phyloP scores from a whole-genome alignment of 2,797 vertebrate genomes.

The Phaenicophaeus curvirostris region DNA sequence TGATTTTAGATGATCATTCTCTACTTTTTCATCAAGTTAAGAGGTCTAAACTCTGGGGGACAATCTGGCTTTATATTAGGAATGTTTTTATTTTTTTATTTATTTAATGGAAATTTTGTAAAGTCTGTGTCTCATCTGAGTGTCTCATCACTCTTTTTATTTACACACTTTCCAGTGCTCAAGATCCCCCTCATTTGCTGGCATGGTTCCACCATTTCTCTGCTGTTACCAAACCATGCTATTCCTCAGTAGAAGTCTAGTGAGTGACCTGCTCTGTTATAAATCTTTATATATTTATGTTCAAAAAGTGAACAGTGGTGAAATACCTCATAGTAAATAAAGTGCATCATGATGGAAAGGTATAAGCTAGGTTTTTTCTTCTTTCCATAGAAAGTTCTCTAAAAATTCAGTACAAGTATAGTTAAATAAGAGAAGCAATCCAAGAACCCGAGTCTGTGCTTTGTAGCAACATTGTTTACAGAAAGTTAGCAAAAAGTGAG shows the following conservation, averaged over 20 bases:
- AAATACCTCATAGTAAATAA: conserved; percentile 42
- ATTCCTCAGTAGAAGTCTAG: conserved; percentile 1
- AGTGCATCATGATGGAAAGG: background rate
- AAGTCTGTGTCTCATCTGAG: background rate
- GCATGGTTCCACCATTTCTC: background rate
- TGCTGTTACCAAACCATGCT: background rate
- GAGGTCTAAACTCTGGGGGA: background rate
- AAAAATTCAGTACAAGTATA: background rate
- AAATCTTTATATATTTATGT: background rate
- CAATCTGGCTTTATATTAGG: background rate
- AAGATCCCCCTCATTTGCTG: background rate
- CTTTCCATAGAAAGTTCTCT: background rate
- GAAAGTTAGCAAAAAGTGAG: background rate
- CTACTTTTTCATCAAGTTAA: background rate
- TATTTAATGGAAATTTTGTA: background rate
- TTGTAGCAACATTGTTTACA: background rate
- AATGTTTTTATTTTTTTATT: background rate
- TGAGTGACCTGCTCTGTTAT: background rate
- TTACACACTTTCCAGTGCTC: background rate
- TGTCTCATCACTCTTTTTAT: background rate
- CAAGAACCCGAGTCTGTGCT: background rate
- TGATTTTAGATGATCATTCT: background rate
- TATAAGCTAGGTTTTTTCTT: background rate
- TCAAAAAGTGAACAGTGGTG: background rate
- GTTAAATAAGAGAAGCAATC: background rate